phyloP scores from a whole-genome alignment of 2,888 invertebrate species.

The Homarus gammarus region DNA sequence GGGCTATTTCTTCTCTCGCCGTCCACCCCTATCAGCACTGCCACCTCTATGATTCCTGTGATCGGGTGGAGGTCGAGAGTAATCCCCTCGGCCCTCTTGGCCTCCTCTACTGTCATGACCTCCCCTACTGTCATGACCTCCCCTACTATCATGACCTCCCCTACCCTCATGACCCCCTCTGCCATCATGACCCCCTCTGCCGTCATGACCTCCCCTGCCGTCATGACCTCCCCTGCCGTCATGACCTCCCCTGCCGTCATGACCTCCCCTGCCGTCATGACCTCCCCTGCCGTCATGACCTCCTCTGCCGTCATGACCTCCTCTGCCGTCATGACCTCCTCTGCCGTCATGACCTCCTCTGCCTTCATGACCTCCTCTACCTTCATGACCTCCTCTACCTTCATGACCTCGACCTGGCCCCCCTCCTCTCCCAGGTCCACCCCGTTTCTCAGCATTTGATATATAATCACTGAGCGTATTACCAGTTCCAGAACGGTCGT shows the following conservation, averaged over 20 bases:
- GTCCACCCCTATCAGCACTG: constrained; percentile 55
- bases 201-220: constrained; percentile 34
- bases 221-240: constrained; percentile 48
- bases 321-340: constrained; percentile 52
- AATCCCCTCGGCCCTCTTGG: constrained; percentile 51
- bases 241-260: constrained; percentile 52
- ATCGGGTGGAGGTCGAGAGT: constrained; percentile 61
- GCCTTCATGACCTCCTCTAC: constrained; percentile 27
- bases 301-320: constrained; percentile 55
- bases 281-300: constrained; percentile 31
- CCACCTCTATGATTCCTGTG: constrained; percentile 67
- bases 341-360: constrained; percentile 58
- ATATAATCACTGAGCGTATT: constrained; percentile 62
- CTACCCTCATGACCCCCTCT: constrained; percentile 50
- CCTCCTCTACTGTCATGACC: background rate
- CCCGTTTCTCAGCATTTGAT: constrained; percentile 51
- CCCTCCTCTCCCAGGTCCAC: constrained; percentile 57
- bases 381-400: constrained; percentile 27
- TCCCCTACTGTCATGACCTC: constrained; percentile 22
- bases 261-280: constrained; percentile 19
- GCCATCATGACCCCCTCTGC: constrained; percentile 23
- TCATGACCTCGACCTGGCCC: constrained; percentile 52
- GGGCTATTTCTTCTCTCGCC: constrained; percentile 52
- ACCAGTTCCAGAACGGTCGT: constrained; percentile 65
- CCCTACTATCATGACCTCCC: constrained; percentile 36